These are phyloP conservation scores for Notarius lentiginosus DNA, from an alignment of 2,113 vertebrate species.

Conservation along the genomic window DNA sequence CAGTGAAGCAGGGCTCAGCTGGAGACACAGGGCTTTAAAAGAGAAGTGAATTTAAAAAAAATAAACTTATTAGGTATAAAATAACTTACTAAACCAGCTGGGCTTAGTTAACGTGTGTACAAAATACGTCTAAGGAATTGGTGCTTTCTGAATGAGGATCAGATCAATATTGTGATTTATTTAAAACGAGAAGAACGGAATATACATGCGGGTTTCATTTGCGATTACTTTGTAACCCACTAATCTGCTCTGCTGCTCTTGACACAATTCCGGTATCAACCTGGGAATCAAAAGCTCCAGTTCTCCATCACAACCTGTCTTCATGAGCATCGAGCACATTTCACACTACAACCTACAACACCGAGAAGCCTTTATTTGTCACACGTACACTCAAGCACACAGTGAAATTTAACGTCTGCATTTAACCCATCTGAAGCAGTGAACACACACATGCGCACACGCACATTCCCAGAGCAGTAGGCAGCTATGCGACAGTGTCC, in stretches of 20 bases:
- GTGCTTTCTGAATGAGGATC: neutral
- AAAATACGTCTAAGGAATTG: neutral
- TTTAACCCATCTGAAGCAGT: too few relatives aligned
- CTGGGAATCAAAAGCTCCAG: slow-evolving; percentile 11
- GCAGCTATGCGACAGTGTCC: too few relatives aligned
- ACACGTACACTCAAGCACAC: too few relatives aligned
- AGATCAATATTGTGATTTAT: neutral
- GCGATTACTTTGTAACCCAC: neutral
- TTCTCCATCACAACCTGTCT: neutral
- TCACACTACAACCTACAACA: neutral
- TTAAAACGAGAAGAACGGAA: neutral
- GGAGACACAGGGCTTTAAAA: neutral
- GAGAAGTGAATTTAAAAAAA: neutral
- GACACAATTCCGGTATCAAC: slow-evolving; percentile 15
- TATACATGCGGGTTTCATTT: neutral
- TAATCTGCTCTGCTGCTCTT: slow-evolving; percentile 28
- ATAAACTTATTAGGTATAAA: neutral
- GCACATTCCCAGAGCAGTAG: too few relatives aligned
- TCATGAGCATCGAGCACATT: neutral
- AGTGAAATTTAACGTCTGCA: too few relatives aligned
- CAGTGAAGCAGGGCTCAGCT: neutral
- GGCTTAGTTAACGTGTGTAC: neutral
- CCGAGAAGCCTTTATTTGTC: too few relatives aligned
- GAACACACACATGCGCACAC: too few relatives aligned
- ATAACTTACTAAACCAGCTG: neutral